Evolutionary conservation across 2,888 invertebrate genomes (phyloP).

Genomic region (Rutpela maculata): DNA sequence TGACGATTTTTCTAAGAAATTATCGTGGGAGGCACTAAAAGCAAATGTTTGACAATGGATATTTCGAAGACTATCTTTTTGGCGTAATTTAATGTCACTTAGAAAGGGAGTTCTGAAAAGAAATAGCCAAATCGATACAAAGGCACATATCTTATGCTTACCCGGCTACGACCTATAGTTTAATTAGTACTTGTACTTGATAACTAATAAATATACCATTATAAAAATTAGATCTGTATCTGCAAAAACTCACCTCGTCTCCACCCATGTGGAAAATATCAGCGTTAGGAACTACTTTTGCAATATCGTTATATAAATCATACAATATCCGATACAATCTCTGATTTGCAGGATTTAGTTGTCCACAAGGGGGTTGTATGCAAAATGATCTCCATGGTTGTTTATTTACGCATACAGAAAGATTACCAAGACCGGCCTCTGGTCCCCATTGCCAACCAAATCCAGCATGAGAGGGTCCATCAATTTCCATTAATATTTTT

Average conservation of each 20-base stretch:
- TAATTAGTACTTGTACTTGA: no score
- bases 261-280: conserved; percentile 88
- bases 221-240: not conserved
- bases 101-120: no score
- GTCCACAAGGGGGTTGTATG: conserved; percentile 90
- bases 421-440: conserved; percentile 77
- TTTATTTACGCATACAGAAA: conserved; percentile 81
- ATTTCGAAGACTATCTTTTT: no score
- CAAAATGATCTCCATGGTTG: conserved; percentile 85
- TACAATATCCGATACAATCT: conserved; percentile 81
- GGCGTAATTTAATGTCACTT: no score
- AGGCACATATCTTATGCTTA: no score
- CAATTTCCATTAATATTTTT: conserved; percentile 90
- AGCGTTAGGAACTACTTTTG: conserved; percentile 77
- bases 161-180: no score
- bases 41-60: no score
- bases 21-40: no score
- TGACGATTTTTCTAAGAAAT: no score
- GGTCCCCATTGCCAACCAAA: conserved; percentile 91
- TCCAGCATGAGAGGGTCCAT: conserved; percentile 91
- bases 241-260: conserved; percentile 80
- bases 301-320: conserved; percentile 82
- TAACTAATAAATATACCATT: no score
- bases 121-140: no score
- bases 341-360: conserved; percentile 86